A percentile compares a stretch with the other conserved stretches of the same genome.
These are phyloP conservation scores for Achatina immaculata DNA, from an alignment of 1,140 invertebrate species.

Conservation along the genomic window DNA sequence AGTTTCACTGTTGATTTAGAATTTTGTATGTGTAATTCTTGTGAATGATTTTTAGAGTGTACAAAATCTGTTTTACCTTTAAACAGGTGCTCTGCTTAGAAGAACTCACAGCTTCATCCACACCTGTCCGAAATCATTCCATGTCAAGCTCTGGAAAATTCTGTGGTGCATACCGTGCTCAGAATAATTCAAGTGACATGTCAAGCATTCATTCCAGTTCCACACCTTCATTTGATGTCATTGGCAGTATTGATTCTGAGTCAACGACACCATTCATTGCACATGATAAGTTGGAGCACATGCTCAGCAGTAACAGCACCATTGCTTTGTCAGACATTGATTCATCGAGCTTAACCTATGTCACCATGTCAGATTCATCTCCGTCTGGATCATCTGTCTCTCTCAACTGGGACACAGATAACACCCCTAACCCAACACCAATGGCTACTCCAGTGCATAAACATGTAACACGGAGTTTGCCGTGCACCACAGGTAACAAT, in stretches of 20 bases:
- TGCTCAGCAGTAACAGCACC: constrained; percentile 44
- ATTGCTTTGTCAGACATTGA: constrained; percentile 47
- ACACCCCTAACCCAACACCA: constrained; percentile 36
- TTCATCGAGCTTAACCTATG: constrained; percentile 53
- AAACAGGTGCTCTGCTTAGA: background rate
- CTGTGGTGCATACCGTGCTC: no score
- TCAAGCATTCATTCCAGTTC: constrained; percentile 5
- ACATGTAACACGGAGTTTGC: background rate
- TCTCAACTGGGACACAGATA: constrained; percentile 31
- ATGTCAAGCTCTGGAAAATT: background rate
- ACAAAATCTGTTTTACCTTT: background rate
- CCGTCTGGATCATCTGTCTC: constrained; percentile 40
- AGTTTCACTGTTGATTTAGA: no score
- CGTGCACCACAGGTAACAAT: background rate
- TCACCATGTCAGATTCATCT: constrained; percentile 52
- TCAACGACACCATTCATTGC: background rate
- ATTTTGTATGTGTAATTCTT: no score
- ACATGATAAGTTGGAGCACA: constrained; percentile 35
- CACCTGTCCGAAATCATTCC: background rate
- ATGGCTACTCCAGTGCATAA: constrained; percentile 32
- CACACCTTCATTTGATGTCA: constrained; percentile 26
- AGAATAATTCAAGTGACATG: background rate
- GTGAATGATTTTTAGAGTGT: no score
- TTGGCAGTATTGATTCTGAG: constrained; percentile 26
- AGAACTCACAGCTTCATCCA: background rate